Base-by-base conservation (phyloP, 92 coral and sea anemone genomes). In the Virgularia gustaviana region DNA sequence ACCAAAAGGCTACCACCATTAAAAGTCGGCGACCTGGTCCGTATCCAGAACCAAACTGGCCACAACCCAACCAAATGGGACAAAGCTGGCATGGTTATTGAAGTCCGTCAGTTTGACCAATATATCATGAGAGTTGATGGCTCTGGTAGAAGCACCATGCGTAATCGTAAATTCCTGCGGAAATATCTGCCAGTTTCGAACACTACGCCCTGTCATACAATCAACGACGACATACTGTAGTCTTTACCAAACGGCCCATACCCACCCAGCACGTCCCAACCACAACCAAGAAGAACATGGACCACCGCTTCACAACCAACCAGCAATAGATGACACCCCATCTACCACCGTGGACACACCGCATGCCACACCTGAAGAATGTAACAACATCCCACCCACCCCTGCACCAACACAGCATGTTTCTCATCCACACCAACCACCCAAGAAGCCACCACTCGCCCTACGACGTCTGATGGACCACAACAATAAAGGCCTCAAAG, bases 31-130 rank as follows among this genome's bases (percentile, higher is more conserved):
- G n/a, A 67, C 51, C 78, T 68, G 19, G 83, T 59, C 3, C 76
- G 36, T 24, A 15, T 80, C 35, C 80, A 81, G 28, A 74, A 75
- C 57, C 85, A 81, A 19, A 73, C 73, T 34, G 83, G 83, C 61
- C 73, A 64, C 13, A 39, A 77, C 75, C 83, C 76, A 31, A 71
- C 83, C 67, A 82, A 70, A 25, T 81, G 77, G 83, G 79, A 82
- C 66, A 76, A 82, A 24, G 77, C 82, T 1, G 78, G 80, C 1
- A 16, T 75, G 0, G 77, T 74, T 0, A 13, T 75, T 7, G 81
- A 81, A 18, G 83, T 77, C 12, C 67, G 72, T 20, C 84, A 72
- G 51, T 84, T 54, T 36, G 88, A 84, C 67, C 81, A 84, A 29
- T 84, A 84, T 29, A 54, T 64, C 33, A 41, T 65, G 12, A 28